phyloP scores from a whole-genome alignment of 2,888 invertebrate genomes.

The Acanthoscelides obtectus region DNA sequence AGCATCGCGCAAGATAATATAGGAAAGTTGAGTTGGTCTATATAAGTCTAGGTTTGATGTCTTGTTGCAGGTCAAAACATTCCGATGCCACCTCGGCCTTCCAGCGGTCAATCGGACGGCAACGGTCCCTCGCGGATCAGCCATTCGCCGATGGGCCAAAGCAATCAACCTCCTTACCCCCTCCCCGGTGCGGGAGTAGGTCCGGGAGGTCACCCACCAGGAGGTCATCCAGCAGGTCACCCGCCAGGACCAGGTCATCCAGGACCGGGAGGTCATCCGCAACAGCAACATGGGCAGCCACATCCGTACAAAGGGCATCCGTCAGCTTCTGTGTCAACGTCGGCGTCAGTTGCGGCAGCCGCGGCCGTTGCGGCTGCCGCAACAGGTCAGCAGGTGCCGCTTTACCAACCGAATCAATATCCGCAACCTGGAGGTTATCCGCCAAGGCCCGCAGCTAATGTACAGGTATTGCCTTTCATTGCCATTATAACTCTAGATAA shows the following conservation, averaged over 20 bases:
- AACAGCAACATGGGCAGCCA: constrained; percentile 45
- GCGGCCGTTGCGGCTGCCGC: not conserved
- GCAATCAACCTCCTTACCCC: constrained; percentile 58
- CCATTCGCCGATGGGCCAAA: constrained; percentile 60
- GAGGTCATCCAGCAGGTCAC: constrained; percentile 1
- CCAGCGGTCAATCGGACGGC: constrained; percentile 68
- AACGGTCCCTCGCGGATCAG: constrained; percentile 62
- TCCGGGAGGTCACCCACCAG: constrained; percentile 4
- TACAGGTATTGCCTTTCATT: constrained; percentile 42
- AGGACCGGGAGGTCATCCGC: constrained; percentile 4
- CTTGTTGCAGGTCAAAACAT: constrained; percentile 72
- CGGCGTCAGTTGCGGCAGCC: constrained; percentile 24
- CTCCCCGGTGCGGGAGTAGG: constrained; percentile 11
- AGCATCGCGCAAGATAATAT: too few relatives aligned
- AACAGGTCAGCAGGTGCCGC: constrained; percentile 49
- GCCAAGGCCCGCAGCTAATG: constrained; percentile 45
- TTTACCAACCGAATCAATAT: constrained; percentile 54
- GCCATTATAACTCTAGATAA: too few relatives aligned
- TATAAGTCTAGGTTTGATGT: too few relatives aligned
- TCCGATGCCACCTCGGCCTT: constrained; percentile 93
- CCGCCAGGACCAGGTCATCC: constrained; percentile 13
- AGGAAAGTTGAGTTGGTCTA: too few relatives aligned
- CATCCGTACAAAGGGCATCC: constrained; percentile 59
- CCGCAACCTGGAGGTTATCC: constrained; percentile 50
- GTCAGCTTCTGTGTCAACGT: constrained; percentile 39